Evolutionary conservation across 1,140 invertebrate genomes (phyloP).

Genomic region (Drusus annulatus): DNA sequence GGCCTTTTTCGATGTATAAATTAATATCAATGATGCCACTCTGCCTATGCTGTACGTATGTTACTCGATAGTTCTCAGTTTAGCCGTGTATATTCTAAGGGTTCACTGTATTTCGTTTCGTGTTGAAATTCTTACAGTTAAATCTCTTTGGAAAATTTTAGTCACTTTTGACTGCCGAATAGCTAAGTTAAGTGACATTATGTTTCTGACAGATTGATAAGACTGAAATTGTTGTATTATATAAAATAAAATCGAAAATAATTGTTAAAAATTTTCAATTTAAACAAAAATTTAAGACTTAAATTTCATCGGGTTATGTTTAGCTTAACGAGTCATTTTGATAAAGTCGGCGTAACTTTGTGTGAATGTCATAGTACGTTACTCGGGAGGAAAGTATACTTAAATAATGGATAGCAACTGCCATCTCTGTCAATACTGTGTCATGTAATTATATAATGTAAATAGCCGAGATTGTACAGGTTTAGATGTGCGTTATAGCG

Average conservation of each 20-base stretch:
- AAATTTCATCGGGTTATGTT: conserved; percentile 32
- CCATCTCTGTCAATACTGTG: conserved; percentile 32
- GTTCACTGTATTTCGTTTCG: conserved; percentile 46
- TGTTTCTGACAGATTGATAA: conserved; percentile 58
- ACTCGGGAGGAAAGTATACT: background rate
- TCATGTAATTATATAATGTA: conserved; percentile 35
- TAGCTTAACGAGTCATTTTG: conserved; percentile 37
- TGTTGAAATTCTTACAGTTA: conserved; percentile 37
- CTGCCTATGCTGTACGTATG: conserved; percentile 56
- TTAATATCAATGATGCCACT: conserved; percentile 56
- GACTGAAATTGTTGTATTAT: conserved; percentile 59
- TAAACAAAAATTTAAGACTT: conserved; percentile 55
- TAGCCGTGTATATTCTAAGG: conserved; percentile 41
- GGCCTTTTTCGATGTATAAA: conserved; percentile 54
- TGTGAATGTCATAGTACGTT: background rate
- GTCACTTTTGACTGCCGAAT: conserved; percentile 53
- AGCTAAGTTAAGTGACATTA: conserved; percentile 54
- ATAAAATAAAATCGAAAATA: conserved; percentile 52
- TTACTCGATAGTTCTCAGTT: conserved; percentile 48
- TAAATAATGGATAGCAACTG: conserved; percentile 16
- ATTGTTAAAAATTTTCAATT: conserved; percentile 49
- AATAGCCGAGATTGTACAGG: conserved; percentile 38
- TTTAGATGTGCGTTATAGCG: background rate
- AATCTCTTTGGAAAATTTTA: conserved; percentile 44
- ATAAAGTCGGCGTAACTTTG: conserved; percentile 7